Evolutionary conservation across 2,113 vertebrate species (phyloP).

Genomic region (Podocnemis expansa): DNA sequence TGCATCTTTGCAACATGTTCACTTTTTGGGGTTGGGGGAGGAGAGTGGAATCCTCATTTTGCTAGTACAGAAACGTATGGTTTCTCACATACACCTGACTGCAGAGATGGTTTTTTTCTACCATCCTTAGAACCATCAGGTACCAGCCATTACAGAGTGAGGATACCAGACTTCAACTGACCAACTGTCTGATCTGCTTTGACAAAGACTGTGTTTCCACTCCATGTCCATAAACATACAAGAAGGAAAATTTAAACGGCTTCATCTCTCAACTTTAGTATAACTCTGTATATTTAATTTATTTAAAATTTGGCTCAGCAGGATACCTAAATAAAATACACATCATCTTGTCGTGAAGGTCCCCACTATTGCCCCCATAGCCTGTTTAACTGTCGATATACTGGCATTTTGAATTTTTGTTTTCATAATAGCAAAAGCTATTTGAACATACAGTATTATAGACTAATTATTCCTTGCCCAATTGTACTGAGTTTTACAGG

Average conservation of each 20-base stretch:
- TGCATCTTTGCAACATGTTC: not conserved
- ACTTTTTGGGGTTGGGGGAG: not conserved
- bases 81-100: not conserved
- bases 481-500: constrained; percentile 37
- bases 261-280: constrained; percentile 46
- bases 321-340: constrained; percentile 66
- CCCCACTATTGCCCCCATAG: constrained; percentile 55
- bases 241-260: constrained; percentile 43
- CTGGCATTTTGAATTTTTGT: constrained; percentile 67
- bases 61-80: not conserved
- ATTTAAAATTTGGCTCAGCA: constrained; percentile 67
- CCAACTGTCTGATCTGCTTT: not conserved
- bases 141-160: not conserved
- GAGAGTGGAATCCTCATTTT: not conserved
- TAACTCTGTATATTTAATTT: constrained; percentile 63
- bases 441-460: constrained; percentile 66
- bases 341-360: constrained; percentile 62
- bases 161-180: not conserved
- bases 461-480: constrained; percentile 65
- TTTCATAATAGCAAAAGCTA: constrained; percentile 67
- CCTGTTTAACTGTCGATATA: constrained; percentile 64
- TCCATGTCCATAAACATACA: constrained; percentile 43
- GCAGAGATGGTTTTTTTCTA: not conserved
- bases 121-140: not conserved
- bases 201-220: not conserved